Evolutionary conservation across 2,797 vertebrate species (phyloP), one percentile per base, ranked within the genome.

Genomic region (Morus bassanus): DNA sequence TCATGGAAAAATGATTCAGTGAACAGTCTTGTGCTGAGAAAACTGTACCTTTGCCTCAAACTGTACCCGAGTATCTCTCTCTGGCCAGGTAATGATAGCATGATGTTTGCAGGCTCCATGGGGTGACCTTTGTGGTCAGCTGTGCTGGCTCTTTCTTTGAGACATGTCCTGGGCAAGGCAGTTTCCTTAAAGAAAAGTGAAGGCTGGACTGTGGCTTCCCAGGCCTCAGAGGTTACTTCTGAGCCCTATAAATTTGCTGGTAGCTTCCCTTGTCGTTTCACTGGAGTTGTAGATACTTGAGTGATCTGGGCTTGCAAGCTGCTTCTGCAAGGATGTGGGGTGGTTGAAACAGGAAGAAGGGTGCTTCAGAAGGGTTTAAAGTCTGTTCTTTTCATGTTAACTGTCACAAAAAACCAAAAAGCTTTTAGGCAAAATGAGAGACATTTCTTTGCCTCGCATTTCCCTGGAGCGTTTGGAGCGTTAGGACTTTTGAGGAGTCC

Each of bases 81-180:
- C n/a, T n/a, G 31, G 19, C 11, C 3, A 1, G 57, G 3, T 28
- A 16, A 41, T 9, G 35, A 27, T 18, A 5, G 9, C 1, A 18
- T 24, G 30, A 18, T 48, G 64, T 9, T 6, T 2, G 4, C 46
- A 33, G 72, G 16, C 35, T 67, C 54, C 17, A 0, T 5, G 14
- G n/a, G 8, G 24, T 17, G 31, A 43, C 8, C 17, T 10, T 22
- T 5, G 23, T n/a, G 46, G 27, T 77, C 53, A 30, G 6, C 63
- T 63, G 28, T 50, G 33, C 51, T 2, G 3, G 28, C 21, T 69
- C 46, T 39, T 39, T n/a, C 35, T 61, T 1, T 73, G 54, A 48
- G 35, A 51, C 28, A 1, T 12, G n/a, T 68, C 48, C 33, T 31
- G 13, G 24, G 33, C 5, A 9, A 51, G 10, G 54, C 15, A 5